These are phyloP conservation scores for Antennarius maculatus DNA, from an alignment of 2,797 vertebrate species.

Conservation along the genomic window DNA sequence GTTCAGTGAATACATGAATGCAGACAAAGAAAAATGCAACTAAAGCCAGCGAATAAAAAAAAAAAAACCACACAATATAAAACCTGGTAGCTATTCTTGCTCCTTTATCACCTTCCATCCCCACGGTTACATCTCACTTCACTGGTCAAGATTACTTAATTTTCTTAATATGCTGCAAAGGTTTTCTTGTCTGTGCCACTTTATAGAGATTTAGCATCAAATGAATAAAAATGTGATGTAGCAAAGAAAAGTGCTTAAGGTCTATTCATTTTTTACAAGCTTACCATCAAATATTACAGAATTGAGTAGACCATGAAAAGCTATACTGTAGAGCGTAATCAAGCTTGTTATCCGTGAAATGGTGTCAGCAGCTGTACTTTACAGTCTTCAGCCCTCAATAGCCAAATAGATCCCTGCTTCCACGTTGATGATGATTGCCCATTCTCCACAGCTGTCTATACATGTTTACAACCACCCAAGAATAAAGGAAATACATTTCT, in stretches of 20 bases:
- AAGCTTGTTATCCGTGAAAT: slow-evolving; percentile 37
- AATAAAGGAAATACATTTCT: slow-evolving; percentile 14
- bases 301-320: background rate
- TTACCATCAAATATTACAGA: background rate
- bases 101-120: too few relatives aligned
- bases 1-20: too few relatives aligned
- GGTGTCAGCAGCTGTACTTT: slow-evolving; percentile 39
- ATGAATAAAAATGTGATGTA: too few relatives aligned
- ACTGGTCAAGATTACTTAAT: background rate
- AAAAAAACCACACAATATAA: too few relatives aligned
- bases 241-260: background rate
- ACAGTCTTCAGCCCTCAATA: slow-evolving; percentile 44
- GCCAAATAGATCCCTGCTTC: slow-evolving; percentile 35
- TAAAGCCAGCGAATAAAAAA: too few relatives aligned
- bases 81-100: too few relatives aligned
- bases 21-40: too few relatives aligned
- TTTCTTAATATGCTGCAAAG: background rate
- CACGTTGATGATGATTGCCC: slow-evolving; percentile 47
- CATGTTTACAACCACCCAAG: slow-evolving; percentile 23
- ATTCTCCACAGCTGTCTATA: slow-evolving; percentile 40
- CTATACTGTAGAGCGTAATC: slow-evolving; percentile 10
- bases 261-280: background rate
- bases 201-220: background rate
- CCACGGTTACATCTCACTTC: too few relatives aligned
- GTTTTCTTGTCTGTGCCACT: background rate